phyloP scores from a whole-genome alignment of 2,797 vertebrate genomes.

The Acrossocheilus fasciatus region DNA sequence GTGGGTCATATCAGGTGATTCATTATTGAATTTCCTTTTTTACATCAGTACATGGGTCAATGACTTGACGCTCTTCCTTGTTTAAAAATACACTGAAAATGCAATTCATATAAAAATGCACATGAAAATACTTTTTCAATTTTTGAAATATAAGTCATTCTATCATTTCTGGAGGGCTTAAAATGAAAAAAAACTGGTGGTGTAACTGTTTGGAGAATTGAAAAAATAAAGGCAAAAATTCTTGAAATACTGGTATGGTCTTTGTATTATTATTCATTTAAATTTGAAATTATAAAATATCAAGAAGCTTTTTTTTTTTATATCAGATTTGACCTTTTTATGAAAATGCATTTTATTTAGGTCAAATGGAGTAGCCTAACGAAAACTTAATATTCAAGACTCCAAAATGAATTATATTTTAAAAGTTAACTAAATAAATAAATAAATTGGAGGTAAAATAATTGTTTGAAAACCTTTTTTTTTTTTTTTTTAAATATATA shows the following conservation, averaged over 20 bases:
- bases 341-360: background rate
- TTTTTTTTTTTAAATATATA: no score
- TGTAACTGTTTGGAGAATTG: background rate
- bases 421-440: background rate
- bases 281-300: background rate
- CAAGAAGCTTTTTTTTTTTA: background rate
- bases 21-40: background rate
- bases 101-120: background rate
- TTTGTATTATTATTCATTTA: background rate
- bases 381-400: background rate
- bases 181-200: background rate
- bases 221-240: background rate
- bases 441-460: no score
- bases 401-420: background rate
- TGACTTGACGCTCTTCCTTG: background rate
- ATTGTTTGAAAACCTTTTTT: no score
- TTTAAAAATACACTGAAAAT: background rate
- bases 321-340: background rate
- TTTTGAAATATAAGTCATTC: background rate
- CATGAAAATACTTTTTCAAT: background rate
- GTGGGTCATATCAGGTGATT: constrained; percentile 10
- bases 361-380: background rate
- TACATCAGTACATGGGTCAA: background rate
- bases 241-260: background rate
- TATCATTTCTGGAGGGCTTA: background rate